These are phyloP conservation scores for Eueremaeus valkanovi DNA, from an alignment of 2,888 invertebrate species.

Conservation along the genomic window DNA sequence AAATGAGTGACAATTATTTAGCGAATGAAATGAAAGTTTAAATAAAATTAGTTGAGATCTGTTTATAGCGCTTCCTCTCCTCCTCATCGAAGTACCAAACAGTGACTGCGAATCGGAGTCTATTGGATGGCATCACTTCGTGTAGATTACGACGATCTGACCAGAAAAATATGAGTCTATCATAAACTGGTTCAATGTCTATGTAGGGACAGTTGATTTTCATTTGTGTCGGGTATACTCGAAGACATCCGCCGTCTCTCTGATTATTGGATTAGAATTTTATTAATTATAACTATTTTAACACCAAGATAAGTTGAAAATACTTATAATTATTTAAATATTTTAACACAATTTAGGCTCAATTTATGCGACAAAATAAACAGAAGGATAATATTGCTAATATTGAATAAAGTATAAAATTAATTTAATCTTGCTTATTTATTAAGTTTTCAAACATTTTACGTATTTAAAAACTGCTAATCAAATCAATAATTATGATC, in stretches of 20 bases:
- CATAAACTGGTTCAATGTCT: slow-evolving; percentile 87
- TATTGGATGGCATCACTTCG: slow-evolving; percentile 59
- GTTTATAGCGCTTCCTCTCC: no score
- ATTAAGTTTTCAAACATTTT: no score
- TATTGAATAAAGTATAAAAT: no score
- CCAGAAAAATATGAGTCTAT: slow-evolving; percentile 93
- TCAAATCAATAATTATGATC: not conserved
- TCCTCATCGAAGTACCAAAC: slow-evolving; percentile 85
- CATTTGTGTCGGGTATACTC: slow-evolving; percentile 92
- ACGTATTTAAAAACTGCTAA: not conserved
- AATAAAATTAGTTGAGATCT: not conserved
- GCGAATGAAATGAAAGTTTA: no score
- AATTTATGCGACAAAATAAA: not conserved
- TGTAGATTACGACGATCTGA: slow-evolving; percentile 94
- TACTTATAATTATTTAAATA: no score
- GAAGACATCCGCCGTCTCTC: slow-evolving; percentile 73
- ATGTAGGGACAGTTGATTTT: slow-evolving; percentile 78
- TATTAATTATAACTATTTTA: no score
- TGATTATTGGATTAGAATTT: no score
- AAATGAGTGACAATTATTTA: no score
- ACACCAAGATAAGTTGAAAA: no score
- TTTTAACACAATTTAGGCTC: no score
- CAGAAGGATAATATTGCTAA: no score
- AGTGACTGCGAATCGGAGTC: slow-evolving; percentile 67
- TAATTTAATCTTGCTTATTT: no score